Evolutionary conservation across 2,888 invertebrate species (phyloP).

Genomic region (Frankliniella fusca): DNA sequence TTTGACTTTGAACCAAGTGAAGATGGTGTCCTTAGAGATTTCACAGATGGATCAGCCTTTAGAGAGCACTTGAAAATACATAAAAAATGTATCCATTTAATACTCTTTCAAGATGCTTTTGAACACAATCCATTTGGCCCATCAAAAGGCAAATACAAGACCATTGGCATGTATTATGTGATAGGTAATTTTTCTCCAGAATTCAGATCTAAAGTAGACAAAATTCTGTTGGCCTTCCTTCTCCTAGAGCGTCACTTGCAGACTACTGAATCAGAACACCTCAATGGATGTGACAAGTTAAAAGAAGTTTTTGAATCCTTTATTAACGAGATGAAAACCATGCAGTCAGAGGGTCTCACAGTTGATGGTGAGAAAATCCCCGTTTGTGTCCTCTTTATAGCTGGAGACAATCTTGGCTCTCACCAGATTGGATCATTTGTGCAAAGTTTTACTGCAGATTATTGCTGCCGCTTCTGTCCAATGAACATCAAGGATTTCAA

Average conservation of each 20-base stretch:
- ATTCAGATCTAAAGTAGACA: background rate
- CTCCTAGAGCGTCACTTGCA: background rate
- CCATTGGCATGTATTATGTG: background rate
- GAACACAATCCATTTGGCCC: background rate
- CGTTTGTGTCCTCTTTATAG: background rate
- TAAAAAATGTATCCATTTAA: background rate
- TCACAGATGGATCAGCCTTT: background rate
- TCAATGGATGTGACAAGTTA: background rate
- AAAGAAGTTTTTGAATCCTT: background rate
- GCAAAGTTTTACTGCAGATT: background rate
- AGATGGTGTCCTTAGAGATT: background rate
- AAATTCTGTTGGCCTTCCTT: background rate
- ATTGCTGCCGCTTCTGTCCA: background rate
- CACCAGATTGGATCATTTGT: background rate
- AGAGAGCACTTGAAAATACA: background rate
- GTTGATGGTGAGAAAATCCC: background rate
- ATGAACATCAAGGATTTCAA: background rate
- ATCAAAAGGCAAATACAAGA: background rate
- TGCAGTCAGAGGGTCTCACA: background rate
- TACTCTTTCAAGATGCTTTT: background rate
- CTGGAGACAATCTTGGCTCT: background rate
- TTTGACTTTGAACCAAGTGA: background rate
- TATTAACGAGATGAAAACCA: background rate
- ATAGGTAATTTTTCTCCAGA: background rate
- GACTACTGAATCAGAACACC: background rate